A percentile compares a stretch with the other conserved stretches of the same genome.
phyloP scores from a whole-genome alignment of 2,888 invertebrate genomes.

The Callinectes sapidus region DNA sequence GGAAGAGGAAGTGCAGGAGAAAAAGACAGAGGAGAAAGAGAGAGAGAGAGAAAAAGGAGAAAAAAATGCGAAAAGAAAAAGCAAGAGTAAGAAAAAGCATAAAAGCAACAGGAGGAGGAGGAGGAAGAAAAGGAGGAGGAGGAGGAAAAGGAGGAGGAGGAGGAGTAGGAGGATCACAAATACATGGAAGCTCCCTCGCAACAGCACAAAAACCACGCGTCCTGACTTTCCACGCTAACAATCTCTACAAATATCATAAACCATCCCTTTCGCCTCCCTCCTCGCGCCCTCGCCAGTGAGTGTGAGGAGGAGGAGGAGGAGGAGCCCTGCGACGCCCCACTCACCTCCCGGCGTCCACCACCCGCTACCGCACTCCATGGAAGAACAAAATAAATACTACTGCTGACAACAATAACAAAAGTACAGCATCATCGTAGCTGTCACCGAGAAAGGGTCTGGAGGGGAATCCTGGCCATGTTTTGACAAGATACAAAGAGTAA shows the following conservation, averaged over 20 bases:
- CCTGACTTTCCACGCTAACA: background rate
- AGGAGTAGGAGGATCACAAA: constrained; percentile 3
- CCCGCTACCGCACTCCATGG: background rate
- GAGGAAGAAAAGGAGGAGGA: background rate
- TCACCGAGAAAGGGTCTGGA: background rate
- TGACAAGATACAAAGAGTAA: background rate
- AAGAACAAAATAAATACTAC: background rate
- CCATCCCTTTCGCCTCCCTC: background rate
- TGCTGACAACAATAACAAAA: background rate
- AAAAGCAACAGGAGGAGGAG: background rate
- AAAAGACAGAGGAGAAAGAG: background rate
- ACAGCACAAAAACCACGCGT: constrained; percentile 11
- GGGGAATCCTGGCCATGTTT: background rate
- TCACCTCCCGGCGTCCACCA: background rate
- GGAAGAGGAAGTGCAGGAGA: background rate
- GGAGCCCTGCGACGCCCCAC: background rate
- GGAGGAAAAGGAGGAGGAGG: constrained; percentile 1
- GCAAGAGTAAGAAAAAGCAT: background rate
- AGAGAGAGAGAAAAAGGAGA: background rate
- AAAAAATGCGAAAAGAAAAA: background rate
- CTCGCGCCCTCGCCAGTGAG: background rate
- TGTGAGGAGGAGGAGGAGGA: too few relatives aligned
- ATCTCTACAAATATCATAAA: constrained; percentile 10
- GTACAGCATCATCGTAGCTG: constrained; percentile 35
- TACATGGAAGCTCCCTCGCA: background rate